These are phyloP conservation scores for Centropus unirufus DNA, from an alignment of 2,113 vertebrate species.

Conservation along the genomic window DNA sequence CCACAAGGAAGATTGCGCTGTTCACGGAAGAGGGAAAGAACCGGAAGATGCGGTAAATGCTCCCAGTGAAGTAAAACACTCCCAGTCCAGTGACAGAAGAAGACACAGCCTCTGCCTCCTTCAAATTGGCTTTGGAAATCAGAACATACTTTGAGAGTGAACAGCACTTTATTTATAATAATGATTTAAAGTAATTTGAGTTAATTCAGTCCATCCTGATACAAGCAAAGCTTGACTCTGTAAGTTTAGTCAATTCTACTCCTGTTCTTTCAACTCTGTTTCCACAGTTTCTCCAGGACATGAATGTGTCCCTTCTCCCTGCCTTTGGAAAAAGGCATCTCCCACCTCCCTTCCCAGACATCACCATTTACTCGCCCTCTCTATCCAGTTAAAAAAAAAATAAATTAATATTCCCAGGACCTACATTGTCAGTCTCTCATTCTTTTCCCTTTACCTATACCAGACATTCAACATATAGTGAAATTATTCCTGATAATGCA, in stretches of 20 bases:
- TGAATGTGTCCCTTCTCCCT: not conserved
- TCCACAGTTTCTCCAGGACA: not conserved
- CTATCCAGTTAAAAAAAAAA: not conserved
- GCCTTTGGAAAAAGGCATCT: not conserved
- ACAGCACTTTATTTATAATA: fast-evolving
- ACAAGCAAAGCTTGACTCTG: not conserved
- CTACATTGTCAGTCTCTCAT: not conserved
- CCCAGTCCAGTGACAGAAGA: not conserved
- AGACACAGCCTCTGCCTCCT: not conserved
- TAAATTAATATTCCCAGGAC: not conserved
- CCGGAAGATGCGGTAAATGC: not conserved
- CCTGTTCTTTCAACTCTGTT: not conserved
- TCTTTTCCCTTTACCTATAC: not conserved
- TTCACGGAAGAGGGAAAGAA: not conserved
- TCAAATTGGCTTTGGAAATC: not conserved
- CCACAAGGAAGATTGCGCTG: not conserved
- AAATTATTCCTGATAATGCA: not conserved
- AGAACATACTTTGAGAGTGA: not conserved
- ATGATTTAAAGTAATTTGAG: not conserved
- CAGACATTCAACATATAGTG: not conserved
- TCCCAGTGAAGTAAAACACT: not conserved
- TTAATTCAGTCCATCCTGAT: not conserved
- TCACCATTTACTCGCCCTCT: too few species aligned
- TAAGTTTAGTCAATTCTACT: not conserved
- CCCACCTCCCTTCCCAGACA: not conserved